A percentile compares a stretch with the other conserved stretches of the same genome.
Evolutionary conservation across 1,140 invertebrate species (phyloP).

Genomic region (Reticulitermes speratus): DNA sequence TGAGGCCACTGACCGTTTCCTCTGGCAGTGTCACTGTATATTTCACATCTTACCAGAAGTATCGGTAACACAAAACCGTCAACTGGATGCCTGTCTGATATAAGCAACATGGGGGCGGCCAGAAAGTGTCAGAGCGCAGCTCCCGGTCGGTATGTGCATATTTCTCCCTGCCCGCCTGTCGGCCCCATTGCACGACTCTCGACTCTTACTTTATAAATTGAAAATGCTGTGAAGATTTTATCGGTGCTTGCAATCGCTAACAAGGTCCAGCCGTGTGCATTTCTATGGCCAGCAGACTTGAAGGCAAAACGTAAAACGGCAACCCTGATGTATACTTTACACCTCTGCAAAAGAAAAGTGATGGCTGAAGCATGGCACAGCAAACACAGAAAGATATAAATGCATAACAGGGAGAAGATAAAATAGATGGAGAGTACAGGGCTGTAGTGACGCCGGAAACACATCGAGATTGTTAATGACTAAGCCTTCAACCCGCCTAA

Average conservation of each 20-base stretch:
- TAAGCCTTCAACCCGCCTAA: too few relatives aligned
- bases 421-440: too few relatives aligned
- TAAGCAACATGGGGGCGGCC: not conserved
- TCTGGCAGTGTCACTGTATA: not conserved
- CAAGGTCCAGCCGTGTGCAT: constrained; percentile 13
- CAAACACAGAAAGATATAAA: too few relatives aligned
- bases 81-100: not conserved
- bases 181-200: not conserved
- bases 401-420: too few relatives aligned
- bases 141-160: not conserved
- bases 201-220: constrained; percentile 26
- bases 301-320: not conserved
- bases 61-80: not conserved
- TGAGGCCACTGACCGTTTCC: not conserved
- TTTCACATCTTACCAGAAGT: not conserved
- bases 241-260: constrained; percentile 25
- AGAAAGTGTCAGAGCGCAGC: not conserved
- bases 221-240: constrained; percentile 28
- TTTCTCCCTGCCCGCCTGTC: not conserved
- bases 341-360: not conserved
- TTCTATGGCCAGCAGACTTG: not conserved
- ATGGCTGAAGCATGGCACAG: not conserved
- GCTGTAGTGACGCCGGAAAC: too few relatives aligned
- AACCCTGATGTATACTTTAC: not conserved
- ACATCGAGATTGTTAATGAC: too few relatives aligned